Evolutionary conservation across 1,140 invertebrate genomes (phyloP).

Genomic region (Anastrepha obliqua): DNA sequence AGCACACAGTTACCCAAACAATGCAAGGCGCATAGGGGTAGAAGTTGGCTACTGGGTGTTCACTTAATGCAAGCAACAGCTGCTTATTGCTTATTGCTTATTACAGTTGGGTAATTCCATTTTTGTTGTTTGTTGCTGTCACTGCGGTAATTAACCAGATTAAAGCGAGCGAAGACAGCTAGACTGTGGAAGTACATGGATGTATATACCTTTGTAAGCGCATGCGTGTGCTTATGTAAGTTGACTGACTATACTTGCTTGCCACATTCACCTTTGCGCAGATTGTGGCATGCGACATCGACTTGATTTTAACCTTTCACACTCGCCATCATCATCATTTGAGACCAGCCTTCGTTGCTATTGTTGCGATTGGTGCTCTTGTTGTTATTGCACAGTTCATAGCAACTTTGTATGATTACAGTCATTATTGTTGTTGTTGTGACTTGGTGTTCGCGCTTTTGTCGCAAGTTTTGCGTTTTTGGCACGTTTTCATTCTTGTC

Average conservation of each 20-base stretch:
- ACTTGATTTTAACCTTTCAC: constrained; percentile 52
- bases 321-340: neutral
- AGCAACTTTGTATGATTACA: neutral
- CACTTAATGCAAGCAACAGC: constrained; percentile 14
- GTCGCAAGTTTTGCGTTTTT: constrained; percentile 53
- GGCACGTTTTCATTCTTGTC: constrained; percentile 60
- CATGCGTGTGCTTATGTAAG: neutral
- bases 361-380: neutral
- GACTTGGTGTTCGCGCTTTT: constrained; percentile 49
- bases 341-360: neutral
- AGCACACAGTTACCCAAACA: neutral
- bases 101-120: neutral
- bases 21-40: neutral
- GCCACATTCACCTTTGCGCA: constrained; percentile 12
- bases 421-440: constrained; percentile 31
- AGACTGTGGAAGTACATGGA: neutral
- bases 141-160: constrained; percentile 46
- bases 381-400: neutral
- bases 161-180: constrained; percentile 23
- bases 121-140: constrained; percentile 46
- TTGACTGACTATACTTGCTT: constrained; percentile 6
- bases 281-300: constrained; percentile 35
- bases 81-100: neutral
- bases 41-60: neutral
- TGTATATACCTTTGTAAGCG: constrained; percentile 14